These are phyloP conservation scores for Volucella inanis DNA, from an alignment of 2,888 invertebrate species.

Conservation along the genomic window DNA sequence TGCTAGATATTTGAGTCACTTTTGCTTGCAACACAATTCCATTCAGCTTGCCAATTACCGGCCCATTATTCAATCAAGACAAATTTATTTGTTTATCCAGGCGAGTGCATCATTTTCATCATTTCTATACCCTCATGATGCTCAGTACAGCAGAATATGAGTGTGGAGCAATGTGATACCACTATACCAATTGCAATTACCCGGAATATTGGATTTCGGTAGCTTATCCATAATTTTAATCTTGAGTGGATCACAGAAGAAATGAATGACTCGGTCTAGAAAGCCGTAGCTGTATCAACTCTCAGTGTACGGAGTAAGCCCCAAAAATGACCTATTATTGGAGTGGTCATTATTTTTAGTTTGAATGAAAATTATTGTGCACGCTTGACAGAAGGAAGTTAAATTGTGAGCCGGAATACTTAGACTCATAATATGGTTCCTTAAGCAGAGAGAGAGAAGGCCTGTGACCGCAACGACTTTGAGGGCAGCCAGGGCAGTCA, in stretches of 20 bases:
- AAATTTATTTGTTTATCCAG: constrained; percentile 83
- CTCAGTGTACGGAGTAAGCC: constrained; percentile 13
- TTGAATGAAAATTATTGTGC: constrained; percentile 72
- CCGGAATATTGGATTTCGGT: constrained; percentile 65
- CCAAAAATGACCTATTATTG: constrained; percentile 71
- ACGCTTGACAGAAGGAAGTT: constrained; percentile 65
- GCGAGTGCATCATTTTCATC: constrained; percentile 75
- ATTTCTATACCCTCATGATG: constrained; percentile 70
- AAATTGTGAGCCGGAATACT: constrained; percentile 51
- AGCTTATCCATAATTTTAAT: constrained; percentile 59
- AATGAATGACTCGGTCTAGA: constrained; percentile 32
- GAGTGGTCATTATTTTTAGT: constrained; percentile 71
- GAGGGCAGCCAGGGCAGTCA: no score
- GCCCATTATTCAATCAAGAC: constrained; percentile 83
- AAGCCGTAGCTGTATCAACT: constrained; percentile 18
- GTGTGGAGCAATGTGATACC: constrained; percentile 61
- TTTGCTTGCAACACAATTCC: constrained; percentile 84
- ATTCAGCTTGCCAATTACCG: constrained; percentile 84
- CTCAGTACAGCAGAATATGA: constrained; percentile 5
- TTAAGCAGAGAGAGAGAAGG: not conserved
- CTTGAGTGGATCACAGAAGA: constrained; percentile 35
- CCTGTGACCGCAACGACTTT: no score
- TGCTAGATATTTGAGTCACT: constrained; percentile 78
- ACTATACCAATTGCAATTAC: constrained; percentile 53
- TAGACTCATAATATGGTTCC: constrained; percentile 49